Conservation (phyloP, 92 coral and sea anemone species). For the Muricea muricata region DNA sequence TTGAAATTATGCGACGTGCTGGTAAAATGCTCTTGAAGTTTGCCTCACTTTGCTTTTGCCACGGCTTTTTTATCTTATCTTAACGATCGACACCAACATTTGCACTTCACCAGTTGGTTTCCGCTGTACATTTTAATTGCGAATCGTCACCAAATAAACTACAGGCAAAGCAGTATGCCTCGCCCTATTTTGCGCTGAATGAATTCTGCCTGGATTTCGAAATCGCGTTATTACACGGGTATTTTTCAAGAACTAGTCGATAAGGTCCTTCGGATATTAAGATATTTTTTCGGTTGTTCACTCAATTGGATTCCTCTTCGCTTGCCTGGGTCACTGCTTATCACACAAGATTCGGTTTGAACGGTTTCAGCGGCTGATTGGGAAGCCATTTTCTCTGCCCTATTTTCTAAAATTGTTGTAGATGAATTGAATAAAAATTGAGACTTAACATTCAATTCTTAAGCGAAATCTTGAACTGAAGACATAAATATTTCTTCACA, state of each 20-base stretch:
- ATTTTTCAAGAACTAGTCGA: background rate
- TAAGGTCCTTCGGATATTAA: background rate
- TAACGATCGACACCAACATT: no score
- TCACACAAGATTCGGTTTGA: background rate
- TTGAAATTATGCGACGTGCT: no score
- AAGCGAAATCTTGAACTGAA: constrained; percentile 10
- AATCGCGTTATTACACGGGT: background rate
- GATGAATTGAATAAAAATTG: background rate
- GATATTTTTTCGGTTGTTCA: background rate
- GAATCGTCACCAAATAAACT: no score
- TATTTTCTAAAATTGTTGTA: background rate
- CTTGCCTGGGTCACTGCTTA: background rate
- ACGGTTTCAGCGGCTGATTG: background rate
- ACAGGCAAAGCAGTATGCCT: no score
- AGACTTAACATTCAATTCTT: background rate
- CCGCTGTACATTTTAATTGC: no score
- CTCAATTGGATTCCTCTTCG: background rate
- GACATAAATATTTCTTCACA: no score
- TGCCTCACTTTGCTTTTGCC: no score
- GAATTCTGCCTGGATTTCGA: background rate
- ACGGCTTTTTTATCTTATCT: no score
- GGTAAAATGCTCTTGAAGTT: no score
- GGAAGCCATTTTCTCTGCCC: background rate
- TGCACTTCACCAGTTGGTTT: no score
- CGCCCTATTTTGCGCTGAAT: background rate